Evolutionary conservation across 2,888 invertebrate species (phyloP).

Genomic region (Catocala fraxini): DNA sequence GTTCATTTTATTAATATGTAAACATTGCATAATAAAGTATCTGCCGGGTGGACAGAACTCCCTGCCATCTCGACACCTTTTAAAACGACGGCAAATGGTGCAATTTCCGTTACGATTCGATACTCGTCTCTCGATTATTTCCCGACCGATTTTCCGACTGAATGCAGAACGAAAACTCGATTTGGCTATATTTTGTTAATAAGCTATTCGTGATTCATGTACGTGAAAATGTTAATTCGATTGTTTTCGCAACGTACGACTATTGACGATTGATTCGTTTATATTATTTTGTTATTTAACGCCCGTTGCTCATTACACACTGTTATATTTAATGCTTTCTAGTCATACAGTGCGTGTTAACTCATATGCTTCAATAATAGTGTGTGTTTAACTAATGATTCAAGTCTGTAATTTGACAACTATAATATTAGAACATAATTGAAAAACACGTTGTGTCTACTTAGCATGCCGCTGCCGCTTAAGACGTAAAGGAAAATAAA

Average conservation of each 20-base stretch:
- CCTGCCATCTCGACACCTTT: slow-evolving; percentile 59
- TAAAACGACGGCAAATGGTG: slow-evolving; percentile 73
- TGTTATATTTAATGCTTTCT: not conserved
- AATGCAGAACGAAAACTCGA: slow-evolving; percentile 59
- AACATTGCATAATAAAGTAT: slow-evolving; percentile 31
- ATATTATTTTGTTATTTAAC: slow-evolving; percentile 2
- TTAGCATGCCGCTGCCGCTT: too few relatives aligned
- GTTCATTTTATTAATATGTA: slow-evolving; percentile 35
- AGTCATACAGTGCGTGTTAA: not conserved
- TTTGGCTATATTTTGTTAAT: slow-evolving; percentile 56
- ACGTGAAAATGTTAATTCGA: slow-evolving; percentile 17
- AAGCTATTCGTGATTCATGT: slow-evolving; percentile 39
- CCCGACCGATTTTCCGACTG: slow-evolving; percentile 70
- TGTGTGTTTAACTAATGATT: too few relatives aligned
- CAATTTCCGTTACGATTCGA: slow-evolving; percentile 76
- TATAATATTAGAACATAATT: too few relatives aligned
- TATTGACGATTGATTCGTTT: slow-evolving; percentile 5
- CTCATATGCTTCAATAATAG: too few relatives aligned
- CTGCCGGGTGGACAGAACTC: slow-evolving; percentile 11
- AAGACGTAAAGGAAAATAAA: too few relatives aligned
- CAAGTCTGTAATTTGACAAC: too few relatives aligned
- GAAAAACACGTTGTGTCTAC: too few relatives aligned
- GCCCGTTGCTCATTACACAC: not conserved
- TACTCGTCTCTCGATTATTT: slow-evolving; percentile 75
- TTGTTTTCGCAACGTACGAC: slow-evolving; percentile 9